phyloP scores from a whole-genome alignment of 2,888 invertebrate genomes.

The Hydriomena furcata region DNA sequence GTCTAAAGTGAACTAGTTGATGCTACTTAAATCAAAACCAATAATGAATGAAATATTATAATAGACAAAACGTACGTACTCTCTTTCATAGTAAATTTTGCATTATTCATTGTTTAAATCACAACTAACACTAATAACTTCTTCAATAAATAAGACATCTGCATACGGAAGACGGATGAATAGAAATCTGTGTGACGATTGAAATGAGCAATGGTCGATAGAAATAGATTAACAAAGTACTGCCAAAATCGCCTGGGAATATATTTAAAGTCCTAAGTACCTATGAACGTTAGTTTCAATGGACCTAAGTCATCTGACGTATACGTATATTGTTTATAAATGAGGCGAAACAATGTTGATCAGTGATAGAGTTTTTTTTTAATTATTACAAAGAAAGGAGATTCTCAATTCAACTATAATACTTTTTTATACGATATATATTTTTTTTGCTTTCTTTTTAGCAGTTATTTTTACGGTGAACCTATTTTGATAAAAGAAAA shows the following conservation, averaged over 20 bases:
- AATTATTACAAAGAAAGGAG: too few species aligned
- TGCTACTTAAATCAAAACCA: too few species aligned
- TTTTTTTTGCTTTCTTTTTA: too few species aligned
- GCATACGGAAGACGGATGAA: conserved; percentile 21
- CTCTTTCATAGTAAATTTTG: neutral
- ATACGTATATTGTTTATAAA: conserved; percentile 5
- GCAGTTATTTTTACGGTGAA: too few species aligned
- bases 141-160: conserved; percentile 17
- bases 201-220: conserved; percentile 19
- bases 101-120: conserved; percentile 9
- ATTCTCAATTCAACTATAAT: too few species aligned
- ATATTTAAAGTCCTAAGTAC: conserved; percentile 8
- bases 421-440: too few species aligned
- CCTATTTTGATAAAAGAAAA: too few species aligned
- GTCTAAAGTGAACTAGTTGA: neutral
- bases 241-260: conserved; percentile 26
- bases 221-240: conserved; percentile 28
- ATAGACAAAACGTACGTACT: neutral
- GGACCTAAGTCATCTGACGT: conserved; percentile 16
- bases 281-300: conserved; percentile 7
- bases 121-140: conserved; percentile 11
- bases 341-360: conserved; percentile 3
- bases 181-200: conserved; percentile 14
- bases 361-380: conserved; percentile 9
- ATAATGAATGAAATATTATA: neutral